A percentile compares a stretch with the other conserved stretches of the same genome.
These are phyloP conservation scores for Gerris lacustris DNA, from an alignment of 2,888 invertebrate genomes.

Conservation along the genomic window DNA sequence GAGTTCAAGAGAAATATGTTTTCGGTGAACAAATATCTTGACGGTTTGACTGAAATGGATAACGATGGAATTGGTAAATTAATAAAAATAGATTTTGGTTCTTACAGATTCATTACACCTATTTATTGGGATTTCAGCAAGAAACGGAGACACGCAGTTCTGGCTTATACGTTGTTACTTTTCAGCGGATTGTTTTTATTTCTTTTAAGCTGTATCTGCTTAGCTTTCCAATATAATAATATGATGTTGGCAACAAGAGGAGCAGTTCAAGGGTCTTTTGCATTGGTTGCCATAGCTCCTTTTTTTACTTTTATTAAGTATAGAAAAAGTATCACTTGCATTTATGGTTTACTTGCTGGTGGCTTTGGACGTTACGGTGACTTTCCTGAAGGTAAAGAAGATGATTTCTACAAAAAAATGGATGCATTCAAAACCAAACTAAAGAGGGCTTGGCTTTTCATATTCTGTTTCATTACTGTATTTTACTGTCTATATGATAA, in stretches of 20 bases:
- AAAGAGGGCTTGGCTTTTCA: neutral
- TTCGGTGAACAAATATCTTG: neutral
- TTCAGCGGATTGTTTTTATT: neutral
- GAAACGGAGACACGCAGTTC: neutral
- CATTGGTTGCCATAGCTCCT: neutral
- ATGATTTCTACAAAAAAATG: neutral
- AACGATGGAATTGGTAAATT: neutral
- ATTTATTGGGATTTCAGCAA: slow-evolving; percentile 1
- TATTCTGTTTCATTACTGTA: neutral
- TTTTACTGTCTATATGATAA: neutral
- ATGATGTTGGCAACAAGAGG: neutral
- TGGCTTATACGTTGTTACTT: neutral
- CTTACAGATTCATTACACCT: neutral
- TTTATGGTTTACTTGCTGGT: neutral
- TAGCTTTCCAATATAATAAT: neutral
- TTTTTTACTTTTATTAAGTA: neutral
- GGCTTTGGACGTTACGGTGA: neutral
- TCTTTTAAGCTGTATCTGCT: neutral
- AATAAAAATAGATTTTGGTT: neutral
- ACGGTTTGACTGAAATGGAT: neutral
- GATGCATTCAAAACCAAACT: neutral
- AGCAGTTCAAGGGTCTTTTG: neutral
- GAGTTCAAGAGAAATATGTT: too few species aligned
- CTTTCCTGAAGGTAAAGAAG: neutral
- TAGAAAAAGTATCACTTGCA: neutral